Percentiles rank a stretch among this genome's conserved stretches.
phyloP scores from a whole-genome alignment of 30 jellyfish, hydroid and myxozoan genomes.

The Catostylus mosaicus region DNA sequence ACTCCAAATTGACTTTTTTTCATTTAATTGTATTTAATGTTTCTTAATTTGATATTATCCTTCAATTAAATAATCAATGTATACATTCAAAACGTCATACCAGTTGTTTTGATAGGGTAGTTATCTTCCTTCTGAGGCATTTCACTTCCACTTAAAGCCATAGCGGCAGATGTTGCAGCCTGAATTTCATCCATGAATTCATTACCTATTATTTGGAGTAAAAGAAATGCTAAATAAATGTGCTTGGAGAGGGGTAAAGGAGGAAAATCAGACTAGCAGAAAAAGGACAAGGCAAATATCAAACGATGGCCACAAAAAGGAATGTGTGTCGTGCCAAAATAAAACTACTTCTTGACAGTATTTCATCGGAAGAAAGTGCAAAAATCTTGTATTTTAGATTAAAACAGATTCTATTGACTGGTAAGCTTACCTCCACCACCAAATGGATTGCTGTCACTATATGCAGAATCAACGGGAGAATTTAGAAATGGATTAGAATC shows the following conservation, averaged over 20 bases:
- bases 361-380: too few species aligned
- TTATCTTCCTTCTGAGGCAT: constrained; percentile 31
- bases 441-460: constrained; percentile 64
- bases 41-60: too few species aligned
- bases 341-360: too few species aligned
- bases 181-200: constrained; percentile 83
- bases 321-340: too few species aligned
- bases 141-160: constrained; percentile 84
- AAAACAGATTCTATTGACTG: too few species aligned
- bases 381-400: neutral
- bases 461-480: constrained; percentile 59
- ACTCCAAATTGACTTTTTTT: neutral
- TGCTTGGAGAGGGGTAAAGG: too few species aligned
- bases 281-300: too few species aligned
- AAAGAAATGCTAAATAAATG: too few species aligned
- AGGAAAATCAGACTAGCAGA: too few species aligned
- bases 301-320: too few species aligned
- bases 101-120: constrained; percentile 44
- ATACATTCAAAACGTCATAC: neutral
- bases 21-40: neutral
- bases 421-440: constrained; percentile 61
- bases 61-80: neutral
- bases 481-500: constrained; percentile 75
- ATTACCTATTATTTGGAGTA: constrained; percentile 19
- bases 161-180: constrained; percentile 96